phyloP scores from a whole-genome alignment of 2,113 vertebrate species.

The Stercorarius parasiticus region DNA sequence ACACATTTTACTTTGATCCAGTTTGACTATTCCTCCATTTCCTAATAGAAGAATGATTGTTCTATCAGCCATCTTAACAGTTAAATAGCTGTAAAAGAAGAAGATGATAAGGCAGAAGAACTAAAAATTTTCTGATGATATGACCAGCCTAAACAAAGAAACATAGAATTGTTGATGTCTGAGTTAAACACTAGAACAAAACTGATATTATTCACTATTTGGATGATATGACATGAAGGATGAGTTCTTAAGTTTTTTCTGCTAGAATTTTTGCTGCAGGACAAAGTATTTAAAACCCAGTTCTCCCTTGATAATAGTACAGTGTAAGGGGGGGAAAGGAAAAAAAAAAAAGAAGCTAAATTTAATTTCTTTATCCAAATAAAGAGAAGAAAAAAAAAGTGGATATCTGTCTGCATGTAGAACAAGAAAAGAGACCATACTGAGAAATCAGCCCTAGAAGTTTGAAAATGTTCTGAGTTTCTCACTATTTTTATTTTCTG shows the following conservation, averaged over 20 bases:
- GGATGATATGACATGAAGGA: background rate
- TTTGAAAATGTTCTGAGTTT: background rate
- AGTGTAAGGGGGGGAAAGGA: no score
- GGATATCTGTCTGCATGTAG: background rate
- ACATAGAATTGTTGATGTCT: background rate
- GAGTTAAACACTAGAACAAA: background rate
- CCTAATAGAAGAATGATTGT: background rate
- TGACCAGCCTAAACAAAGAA: background rate
- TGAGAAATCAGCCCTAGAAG: background rate
- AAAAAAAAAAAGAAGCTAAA: background rate
- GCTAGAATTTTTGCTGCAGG: background rate
- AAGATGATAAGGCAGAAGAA: background rate
- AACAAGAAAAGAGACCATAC: background rate
- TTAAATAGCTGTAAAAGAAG: background rate
- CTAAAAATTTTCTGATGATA: background rate
- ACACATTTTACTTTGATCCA: background rate
- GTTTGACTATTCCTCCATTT: background rate
- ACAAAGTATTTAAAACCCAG: background rate
- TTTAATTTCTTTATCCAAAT: background rate
- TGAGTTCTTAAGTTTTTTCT: background rate
- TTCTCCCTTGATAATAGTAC: background rate
- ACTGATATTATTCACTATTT: accelerated
- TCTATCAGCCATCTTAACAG: background rate
- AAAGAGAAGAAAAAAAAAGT: background rate
- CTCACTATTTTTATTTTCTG: background rate